Percentiles rank a stretch among this genome's conserved stretches.
These are phyloP conservation scores for Orchesella cincta DNA, from an alignment of 1,140 invertebrate genomes.

Conservation along the genomic window DNA sequence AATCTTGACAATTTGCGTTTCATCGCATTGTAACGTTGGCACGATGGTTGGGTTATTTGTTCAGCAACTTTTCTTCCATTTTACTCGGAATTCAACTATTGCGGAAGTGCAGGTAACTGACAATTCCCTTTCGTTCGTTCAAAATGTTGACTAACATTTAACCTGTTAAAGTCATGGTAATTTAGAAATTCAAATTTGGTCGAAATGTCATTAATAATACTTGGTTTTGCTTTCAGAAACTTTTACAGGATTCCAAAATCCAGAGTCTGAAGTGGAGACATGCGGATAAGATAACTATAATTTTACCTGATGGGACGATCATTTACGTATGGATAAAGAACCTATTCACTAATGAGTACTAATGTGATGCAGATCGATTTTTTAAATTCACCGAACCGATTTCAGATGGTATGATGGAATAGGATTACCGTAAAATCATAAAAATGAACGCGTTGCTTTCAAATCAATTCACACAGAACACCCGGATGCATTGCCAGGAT, in stretches of 20 bases:
- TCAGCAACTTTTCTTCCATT: slow-evolving; percentile 40
- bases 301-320: slow-evolving; percentile 45
- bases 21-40: too few species aligned
- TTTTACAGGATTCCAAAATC: slow-evolving; percentile 35
- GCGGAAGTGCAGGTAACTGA: slow-evolving; percentile 40
- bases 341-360: slow-evolving; percentile 37
- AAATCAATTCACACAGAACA: too few species aligned
- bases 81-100: slow-evolving; percentile 36
- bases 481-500: too few species aligned
- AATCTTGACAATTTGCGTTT: too few species aligned
- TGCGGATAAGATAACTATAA: slow-evolving; percentile 6
- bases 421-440: too few species aligned
- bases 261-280: slow-evolving; percentile 43
- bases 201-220: too few species aligned
- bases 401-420: slow-evolving; percentile 19
- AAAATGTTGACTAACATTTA: too few species aligned
- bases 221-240: slow-evolving; percentile 10
- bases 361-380: slow-evolving; percentile 33
- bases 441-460: too few species aligned
- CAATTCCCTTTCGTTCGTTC: too few species aligned
- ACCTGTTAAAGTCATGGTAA: too few species aligned
- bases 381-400: slow-evolving; percentile 36
- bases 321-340: slow-evolving; percentile 43
- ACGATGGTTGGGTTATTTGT: slow-evolving; percentile 40
- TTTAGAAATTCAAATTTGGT: too few species aligned